Conservation (phyloP, 2,888 invertebrate species). For the Hetaerina titia region DNA sequence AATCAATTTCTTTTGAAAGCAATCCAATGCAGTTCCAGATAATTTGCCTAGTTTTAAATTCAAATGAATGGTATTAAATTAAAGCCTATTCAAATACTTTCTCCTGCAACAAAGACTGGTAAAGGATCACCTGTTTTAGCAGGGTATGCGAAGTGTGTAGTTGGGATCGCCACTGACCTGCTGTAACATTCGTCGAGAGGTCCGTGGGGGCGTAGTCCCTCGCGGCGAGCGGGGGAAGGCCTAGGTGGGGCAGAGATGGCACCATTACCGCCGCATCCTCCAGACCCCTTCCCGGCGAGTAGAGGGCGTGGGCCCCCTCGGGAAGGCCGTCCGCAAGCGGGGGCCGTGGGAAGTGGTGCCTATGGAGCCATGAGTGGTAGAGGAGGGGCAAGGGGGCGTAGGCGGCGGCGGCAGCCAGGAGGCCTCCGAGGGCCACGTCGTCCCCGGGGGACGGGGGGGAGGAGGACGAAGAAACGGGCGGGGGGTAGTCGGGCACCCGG, state of each 20-base stretch:
- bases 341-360: constrained; percentile 31
- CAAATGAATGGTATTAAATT: too few relatives aligned
- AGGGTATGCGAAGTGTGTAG: too few relatives aligned
- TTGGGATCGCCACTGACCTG: not conserved
- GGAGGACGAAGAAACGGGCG: not conserved
- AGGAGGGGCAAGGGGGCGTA: constrained; percentile 59
- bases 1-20: too few relatives aligned
- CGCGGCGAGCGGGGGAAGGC: constrained; percentile 39
- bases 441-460: not conserved
- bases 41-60: too few relatives aligned
- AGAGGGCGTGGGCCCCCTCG: not conserved
- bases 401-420: constrained; percentile 39
- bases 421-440: constrained; percentile 50
- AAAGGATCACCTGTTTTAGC: too few relatives aligned
- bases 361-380: constrained; percentile 57
- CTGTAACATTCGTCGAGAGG: constrained; percentile 19
- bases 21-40: too few relatives aligned
- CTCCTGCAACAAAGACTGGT: too few relatives aligned
- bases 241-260: not conserved
- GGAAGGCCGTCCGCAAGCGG: constrained; percentile 4
- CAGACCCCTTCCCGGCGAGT: not conserved
- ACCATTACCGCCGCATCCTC: not conserved
- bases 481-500: constrained; percentile 30
- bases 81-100: too few relatives aligned
- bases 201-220: constrained; percentile 60